Evolutionary conservation across 2,888 invertebrate species (phyloP), one percentile per base, ranked within the genome.

Genomic region (Lasioglossum marginatum): DNA sequence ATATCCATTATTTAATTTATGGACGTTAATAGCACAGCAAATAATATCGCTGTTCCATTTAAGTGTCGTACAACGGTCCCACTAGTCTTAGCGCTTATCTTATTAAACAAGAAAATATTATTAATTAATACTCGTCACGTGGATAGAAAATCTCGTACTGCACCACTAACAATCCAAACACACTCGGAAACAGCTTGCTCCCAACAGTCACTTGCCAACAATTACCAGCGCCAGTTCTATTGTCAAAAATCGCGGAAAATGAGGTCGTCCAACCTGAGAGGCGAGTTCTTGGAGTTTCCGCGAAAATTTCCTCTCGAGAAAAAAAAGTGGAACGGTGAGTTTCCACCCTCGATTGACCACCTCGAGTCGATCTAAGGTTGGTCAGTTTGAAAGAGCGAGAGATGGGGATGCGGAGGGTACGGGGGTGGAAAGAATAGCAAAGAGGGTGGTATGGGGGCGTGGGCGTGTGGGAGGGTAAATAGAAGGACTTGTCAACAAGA

Each of bases 401-500:
- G 23, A 8, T 4, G 52, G 52, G 19, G 23, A 3, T 3, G 52
- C 6, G 23, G 10, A 10, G 23, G 1, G 52, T 0, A 8, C 23
- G 52, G 1, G 40, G 43, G 66, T 16, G 60, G 27, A 31, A 63
- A 63, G 27, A 63, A 63, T 63, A 68, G 43, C 57, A 31, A n/a
- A 63, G 66, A 71, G 71, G 3, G 19, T 43, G 43, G 43, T 43
- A 43, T 43, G 8, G 23, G 4, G 16, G n/a, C 10, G 72, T 34
- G 1, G 45, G 16, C 10, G 72, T 34, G 3, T 34, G 40, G 76
- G 34, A 77, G 77, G 68, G 73, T 87, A 89, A 89, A 87, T 89
- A 90, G 82, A 88, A 85, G 87, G 84, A 90, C 81, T 90, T 60
- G 83, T 73, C 48, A 73, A 78, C 84, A 66, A 71, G 84, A 83